Evolutionary conservation across 2,888 invertebrate species (phyloP), one percentile per base, ranked within the genome.

Genomic region (Trissolcus japonicus): DNA sequence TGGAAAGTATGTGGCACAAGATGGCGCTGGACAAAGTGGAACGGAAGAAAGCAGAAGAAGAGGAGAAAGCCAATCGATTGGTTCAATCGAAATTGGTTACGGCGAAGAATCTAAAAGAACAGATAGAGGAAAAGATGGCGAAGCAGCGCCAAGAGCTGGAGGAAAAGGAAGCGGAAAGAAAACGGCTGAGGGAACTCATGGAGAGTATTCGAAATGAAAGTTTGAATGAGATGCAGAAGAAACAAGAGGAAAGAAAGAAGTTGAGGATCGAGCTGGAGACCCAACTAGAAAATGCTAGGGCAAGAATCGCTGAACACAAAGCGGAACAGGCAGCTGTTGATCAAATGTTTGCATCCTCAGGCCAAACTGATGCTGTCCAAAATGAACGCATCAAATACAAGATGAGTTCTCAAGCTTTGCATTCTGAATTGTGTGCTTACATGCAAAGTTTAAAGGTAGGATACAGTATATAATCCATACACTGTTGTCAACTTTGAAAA

Each of bases 1-100:
- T 91, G 2, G 92, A 93, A 55, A 89, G 86, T 53, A 91, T 93
- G 90, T 93, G 93, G 93, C 85, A 92, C 59, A 90, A 91, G 41
- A 87, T 93, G n/a, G 89, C 90, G 79, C 87, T 92, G 89, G 92
- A 90, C 80, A 92, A 93, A 80, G 85, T 91, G 4, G 92, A 91
- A 6, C 86, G 85, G 81, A 80, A 80, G 61, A 72, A 66, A 16
- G 56, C 71, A 2, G 79, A 82, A 16, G 82, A 85, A 13, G 78
- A 78, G 19, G 82, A 86, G 19, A 81, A 80, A 17, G 76, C 55
- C 41, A 82, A 76, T 50, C 79, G 65, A 3, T 80, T 83, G 21
- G 43, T 56, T 6, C 46, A 67, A 1, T 61, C 63, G 0, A 77
- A 68, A 6, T 78, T 75, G 35, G 72, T 54, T 43, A 43, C 73